Base-by-base conservation (phyloP, 2,888 invertebrate species). In the Corythucha ciliata region DNA sequence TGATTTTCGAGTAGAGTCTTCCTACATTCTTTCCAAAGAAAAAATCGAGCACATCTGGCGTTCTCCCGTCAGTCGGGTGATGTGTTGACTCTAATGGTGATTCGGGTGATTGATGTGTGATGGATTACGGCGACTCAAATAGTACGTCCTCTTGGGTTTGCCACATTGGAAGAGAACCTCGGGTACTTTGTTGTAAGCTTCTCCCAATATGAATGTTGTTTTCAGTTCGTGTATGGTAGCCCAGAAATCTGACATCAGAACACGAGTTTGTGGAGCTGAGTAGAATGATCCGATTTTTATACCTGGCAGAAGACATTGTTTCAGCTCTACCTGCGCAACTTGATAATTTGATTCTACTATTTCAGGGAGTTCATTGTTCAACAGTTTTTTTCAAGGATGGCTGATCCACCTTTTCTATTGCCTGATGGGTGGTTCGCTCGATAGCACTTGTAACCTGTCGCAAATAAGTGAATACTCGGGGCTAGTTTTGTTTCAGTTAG, bases 31-130 rank as follows among this genome's bases (percentile, higher is more conserved):
- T 37, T 20, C 39, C 39, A 7, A 46, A 5, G 14, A 39, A 48
- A 16, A 37, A 48, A 26, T 48, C 48, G 4, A 39, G 27, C 25
- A 27, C 37, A 26, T 48, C 39, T 21, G 32, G 40, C 12, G 29
- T n/a, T 4, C 10, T 22, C 16, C n/a, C 48, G 4, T 16, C 22
- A 3, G 32, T 18, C 7, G 50, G 50, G 16, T 42, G 34, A 21
- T 48, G 40, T 10, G 36, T 57, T 4, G 54, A 52, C 18, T 29
- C 54, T 14, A 40, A 45, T 18, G 48, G 29, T 5, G 27, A 25
- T 12, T 47, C 33, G 47, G 14, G 39, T 39, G 7, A 36, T 16
- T 12, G 39, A 42, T 14, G 29, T 52, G 21, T 40, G 39, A 20
- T 40, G 27, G 14, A 54, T 49, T 37, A 36, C 47, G 14, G 37